Evolutionary conservation across 2,113 vertebrate species (phyloP), one percentile per base, ranked within the genome.

Genomic region (Thinocorus orbignyianus): DNA sequence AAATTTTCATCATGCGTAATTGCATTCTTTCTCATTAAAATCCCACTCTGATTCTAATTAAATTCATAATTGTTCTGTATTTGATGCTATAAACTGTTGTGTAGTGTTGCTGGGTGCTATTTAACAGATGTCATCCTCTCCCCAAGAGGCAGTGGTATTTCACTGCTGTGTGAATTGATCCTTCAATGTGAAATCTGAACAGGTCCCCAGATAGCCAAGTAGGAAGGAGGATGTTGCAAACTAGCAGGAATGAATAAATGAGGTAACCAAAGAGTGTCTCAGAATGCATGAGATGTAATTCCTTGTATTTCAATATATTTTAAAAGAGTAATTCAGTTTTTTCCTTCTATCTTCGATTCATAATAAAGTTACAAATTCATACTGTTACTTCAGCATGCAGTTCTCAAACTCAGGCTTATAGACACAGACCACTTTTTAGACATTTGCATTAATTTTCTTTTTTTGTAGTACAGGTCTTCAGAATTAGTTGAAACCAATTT

Each of bases 1-100:
- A 73, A 51, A 92, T 96, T 96, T 94, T 93, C 91, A 91, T 92
- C 92, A 91, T 42, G 49, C 24, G 16, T 93, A 97, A 96, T 92
- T 96, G 86, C 95, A 77, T 96, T 92, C 77, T 93, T 94, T 92
- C 93, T 95, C 93, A 92, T 96, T 96, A 96, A 96, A 96, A 86
- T 95, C 88, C 49, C 95, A 94, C 88, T 95, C 83, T 92, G 77
- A 55, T 96, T 92, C 93, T 96, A 96, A 97, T 96, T 97, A 96
- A 92, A 95, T 95, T 96, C 91, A 96, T 96, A 96, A 96, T 92
- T 95, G 92, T 94, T 96, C 92, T 81, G 81, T 73, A 87, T 94
- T 92, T 94, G 90, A 81, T 96, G 88, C 77, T 76, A 72, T 96
- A 94, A 97, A 96, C 83, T 92, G 80, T 93, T 94, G 54, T 94